Evolutionary conservation across 2,113 vertebrate genomes (phyloP).

Genomic region (Apeltes quadracus): DNA sequence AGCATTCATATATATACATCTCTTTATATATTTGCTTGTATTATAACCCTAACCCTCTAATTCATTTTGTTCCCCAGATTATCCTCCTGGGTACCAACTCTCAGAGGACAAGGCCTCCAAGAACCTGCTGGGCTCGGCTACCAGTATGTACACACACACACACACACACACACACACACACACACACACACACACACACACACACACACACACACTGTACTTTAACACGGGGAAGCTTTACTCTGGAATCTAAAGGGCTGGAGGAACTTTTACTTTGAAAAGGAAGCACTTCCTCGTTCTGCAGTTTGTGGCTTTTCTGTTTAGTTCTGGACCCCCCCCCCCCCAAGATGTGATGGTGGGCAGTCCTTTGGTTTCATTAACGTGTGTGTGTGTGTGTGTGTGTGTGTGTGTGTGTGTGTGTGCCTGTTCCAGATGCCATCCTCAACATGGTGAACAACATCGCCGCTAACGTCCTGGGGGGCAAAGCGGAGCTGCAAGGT

Average conservation of each 20-base stretch:
- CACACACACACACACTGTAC: background rate
- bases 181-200: no score
- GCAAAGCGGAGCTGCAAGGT: constrained; percentile 85
- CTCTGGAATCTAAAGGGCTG: background rate
- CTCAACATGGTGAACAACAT: constrained; percentile 99
- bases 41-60: constrained; percentile 1
- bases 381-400: background rate
- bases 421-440: constrained; percentile 88
- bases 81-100: constrained; percentile 89
- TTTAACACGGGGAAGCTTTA: background rate
- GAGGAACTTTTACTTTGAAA: constrained; percentile 2
- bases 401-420: background rate
- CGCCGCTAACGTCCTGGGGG: constrained; percentile 96
- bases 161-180: no score
- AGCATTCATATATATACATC: no score
- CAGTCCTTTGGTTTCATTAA: constrained; percentile 15
- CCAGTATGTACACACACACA: constrained; percentile 83
- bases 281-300: background rate
- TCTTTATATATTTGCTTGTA: background rate
- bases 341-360: background rate
- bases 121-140: constrained; percentile 96
- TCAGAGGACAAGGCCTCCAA: constrained; percentile 94
- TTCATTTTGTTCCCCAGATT: constrained; percentile 81
- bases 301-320: background rate
- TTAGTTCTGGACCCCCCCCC: background rate